Conservation (phyloP, 92 coral and sea anemone genomes). For the Galaxea fascicularis region DNA sequence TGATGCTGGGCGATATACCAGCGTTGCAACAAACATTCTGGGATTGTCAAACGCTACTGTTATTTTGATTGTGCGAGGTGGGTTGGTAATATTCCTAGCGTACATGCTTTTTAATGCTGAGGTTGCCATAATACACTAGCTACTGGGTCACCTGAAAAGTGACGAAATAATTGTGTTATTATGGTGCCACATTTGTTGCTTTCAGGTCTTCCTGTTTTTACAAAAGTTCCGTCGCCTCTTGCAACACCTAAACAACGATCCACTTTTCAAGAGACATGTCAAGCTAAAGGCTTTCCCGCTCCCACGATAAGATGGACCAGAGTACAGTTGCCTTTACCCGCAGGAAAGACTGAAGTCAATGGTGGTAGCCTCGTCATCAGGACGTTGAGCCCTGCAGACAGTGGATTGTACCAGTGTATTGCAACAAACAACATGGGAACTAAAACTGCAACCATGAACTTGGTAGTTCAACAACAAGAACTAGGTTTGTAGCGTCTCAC, state of each 20-base stretch:
- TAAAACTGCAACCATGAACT: not conserved
- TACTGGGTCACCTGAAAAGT: too few species aligned
- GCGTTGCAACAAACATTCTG: slow-evolving; percentile 19
- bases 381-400: slow-evolving; percentile 19
- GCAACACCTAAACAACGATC: not conserved
- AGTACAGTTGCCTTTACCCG: slow-evolving; percentile 2
- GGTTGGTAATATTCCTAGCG: not conserved
- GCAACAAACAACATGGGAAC: slow-evolving; percentile 28
- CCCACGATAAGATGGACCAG: slow-evolving; percentile 5
- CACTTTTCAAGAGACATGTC: not conserved
- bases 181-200: too few species aligned
- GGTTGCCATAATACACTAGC: too few species aligned
- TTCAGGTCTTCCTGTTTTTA: slow-evolving; percentile 23
- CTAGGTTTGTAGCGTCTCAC: too few species aligned
- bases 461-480: not conserved
- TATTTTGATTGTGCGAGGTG: slow-evolving; percentile 8
- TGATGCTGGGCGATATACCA: slow-evolving; percentile 9
- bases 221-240: not conserved
- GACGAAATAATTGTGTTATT: too few species aligned
- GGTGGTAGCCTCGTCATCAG: not conserved
- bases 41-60: not conserved
- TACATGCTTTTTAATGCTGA: too few species aligned
- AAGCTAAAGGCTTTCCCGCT: slow-evolving; percentile 20
- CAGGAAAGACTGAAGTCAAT: not conserved
- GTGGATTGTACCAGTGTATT: slow-evolving; percentile 13